phyloP scores from a whole-genome alignment of 2,797 vertebrate genomes.

The Ctenochaetus hawaiiensis region DNA sequence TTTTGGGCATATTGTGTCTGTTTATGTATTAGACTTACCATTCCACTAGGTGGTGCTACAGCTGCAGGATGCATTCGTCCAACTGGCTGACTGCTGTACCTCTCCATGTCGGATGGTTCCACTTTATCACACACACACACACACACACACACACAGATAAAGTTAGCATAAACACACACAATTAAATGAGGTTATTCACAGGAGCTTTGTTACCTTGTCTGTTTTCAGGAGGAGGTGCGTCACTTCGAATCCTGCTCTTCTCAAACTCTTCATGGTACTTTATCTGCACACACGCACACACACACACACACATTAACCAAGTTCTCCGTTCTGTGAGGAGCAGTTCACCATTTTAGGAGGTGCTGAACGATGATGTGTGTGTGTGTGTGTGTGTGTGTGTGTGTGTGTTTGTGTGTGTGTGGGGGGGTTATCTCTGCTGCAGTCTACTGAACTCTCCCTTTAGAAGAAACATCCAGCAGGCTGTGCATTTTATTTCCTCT shows the following conservation, averaged over 20 bases:
- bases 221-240: slow-evolving; percentile 80
- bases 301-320: slow-evolving; percentile 21
- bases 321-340: not conserved
- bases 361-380: slow-evolving; percentile 8
- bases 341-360: slow-evolving; percentile 54
- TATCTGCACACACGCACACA: slow-evolving; percentile 82
- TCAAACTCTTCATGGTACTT: slow-evolving; percentile 99
- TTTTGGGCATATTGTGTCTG: not conserved
- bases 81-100: slow-evolving; percentile 63
- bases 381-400: too few species aligned
- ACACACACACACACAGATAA: not conserved
- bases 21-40: slow-evolving; percentile 67
- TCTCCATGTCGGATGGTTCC: slow-evolving; percentile 56
- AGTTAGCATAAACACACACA: not conserved
- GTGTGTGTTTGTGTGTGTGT: too few species aligned
- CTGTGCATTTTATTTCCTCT: not conserved
- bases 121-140: slow-evolving; percentile 47
- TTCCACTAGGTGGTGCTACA: slow-evolving; percentile 76
- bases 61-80: slow-evolving; percentile 67
- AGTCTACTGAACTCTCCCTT: too few species aligned
- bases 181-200: not conserved
- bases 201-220: slow-evolving; percentile 71
- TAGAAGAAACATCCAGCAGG: not conserved
- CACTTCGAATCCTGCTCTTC: slow-evolving; percentile 90
- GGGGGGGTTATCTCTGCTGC: not conserved